Percentiles rank a stretch among this genome's conserved stretches.
phyloP scores from a whole-genome alignment of 1,140 invertebrate genomes.

The Chionoecetes opilio region DNA sequence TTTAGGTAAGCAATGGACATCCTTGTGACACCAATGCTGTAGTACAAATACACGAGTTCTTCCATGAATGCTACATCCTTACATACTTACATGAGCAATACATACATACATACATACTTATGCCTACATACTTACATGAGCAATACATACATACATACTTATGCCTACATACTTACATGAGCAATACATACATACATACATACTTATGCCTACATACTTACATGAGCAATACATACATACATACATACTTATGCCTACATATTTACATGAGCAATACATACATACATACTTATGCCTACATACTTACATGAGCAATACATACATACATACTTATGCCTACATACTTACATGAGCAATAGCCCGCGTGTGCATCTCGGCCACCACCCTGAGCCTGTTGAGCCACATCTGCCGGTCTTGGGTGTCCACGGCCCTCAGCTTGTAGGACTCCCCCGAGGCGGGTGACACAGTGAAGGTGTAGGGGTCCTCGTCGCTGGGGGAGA shows the following conservation, averaged over 20 bases:
- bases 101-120: slow-evolving; percentile 81
- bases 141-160: no score
- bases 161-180: no score
- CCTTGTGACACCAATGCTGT: neutral
- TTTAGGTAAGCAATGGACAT: no score
- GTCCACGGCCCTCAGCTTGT: slow-evolving; percentile 94
- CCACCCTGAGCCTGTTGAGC: slow-evolving; percentile 94
- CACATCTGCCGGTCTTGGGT: slow-evolving; percentile 96
- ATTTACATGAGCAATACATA: no score
- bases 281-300: neutral
- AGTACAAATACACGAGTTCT: slow-evolving; percentile 34
- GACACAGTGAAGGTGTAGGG: slow-evolving; percentile 97
- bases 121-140: no score
- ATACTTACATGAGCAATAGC: slow-evolving; percentile 85
- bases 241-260: no score
- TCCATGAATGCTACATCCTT: no score
- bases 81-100: no score
- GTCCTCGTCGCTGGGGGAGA: slow-evolving; percentile 98
- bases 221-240: neutral
- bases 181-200: no score
- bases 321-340: no score
- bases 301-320: no score
- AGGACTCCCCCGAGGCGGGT: slow-evolving; percentile 87
- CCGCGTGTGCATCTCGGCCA: slow-evolving; percentile 90
- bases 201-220: no score